Percentiles rank a stretch among this genome's conserved stretches.
These are phyloP conservation scores for Python bivittatus DNA, from an alignment of 2,113 vertebrate genomes.

Conservation along the genomic window DNA sequence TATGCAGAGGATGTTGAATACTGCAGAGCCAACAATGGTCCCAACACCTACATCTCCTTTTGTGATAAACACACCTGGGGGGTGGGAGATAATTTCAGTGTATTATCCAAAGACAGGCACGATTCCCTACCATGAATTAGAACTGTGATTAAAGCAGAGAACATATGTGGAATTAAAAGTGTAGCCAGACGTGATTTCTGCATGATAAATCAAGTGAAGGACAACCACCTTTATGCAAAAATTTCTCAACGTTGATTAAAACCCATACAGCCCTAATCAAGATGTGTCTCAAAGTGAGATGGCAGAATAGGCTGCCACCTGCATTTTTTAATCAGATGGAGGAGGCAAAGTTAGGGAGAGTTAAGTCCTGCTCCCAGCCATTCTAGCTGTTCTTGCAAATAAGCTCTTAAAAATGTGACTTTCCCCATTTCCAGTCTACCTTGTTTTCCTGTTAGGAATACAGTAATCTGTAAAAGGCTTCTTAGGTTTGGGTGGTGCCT, in stretches of 20 bases:
- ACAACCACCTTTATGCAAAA: neutral
- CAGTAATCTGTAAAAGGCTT: neutral
- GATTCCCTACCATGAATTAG: neutral
- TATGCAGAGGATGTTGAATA: conserved; percentile 98
- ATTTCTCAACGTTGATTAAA: neutral
- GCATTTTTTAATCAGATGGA: neutral
- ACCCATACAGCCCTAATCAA: neutral
- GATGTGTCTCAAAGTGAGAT: neutral
- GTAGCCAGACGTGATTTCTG: neutral
- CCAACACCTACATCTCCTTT: conserved; percentile 97
- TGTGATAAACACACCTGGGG: conserved; percentile 97
- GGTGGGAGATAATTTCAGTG: conserved; percentile 51
- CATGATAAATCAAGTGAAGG: neutral
- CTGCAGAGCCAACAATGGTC: conserved; percentile 96
- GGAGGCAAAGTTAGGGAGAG: neutral
- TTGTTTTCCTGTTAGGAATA: neutral
- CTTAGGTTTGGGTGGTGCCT: neutral
- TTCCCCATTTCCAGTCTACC: neutral
- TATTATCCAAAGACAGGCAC: neutral
- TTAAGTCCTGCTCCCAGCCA: neutral
- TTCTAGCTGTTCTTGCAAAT: neutral
- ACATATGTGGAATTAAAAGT: neutral
- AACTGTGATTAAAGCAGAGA: neutral
- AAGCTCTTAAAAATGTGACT: neutral
- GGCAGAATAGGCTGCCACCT: neutral